phyloP scores from a whole-genome alignment of 1,140 invertebrate genomes.

The Brachystomella parvula region DNA sequence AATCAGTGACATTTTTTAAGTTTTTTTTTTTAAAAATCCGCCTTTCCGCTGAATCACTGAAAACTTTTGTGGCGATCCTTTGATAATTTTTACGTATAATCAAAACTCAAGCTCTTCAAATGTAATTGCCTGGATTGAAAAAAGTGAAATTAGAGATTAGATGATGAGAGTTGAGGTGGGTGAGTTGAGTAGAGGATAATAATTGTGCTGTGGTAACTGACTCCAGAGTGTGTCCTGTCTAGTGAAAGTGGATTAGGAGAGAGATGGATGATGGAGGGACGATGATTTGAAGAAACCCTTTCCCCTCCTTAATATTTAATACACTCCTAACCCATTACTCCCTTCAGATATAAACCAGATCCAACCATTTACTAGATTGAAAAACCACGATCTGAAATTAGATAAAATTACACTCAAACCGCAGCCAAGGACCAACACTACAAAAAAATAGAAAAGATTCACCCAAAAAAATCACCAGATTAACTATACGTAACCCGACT shows the following conservation, averaged over 20 bases:
- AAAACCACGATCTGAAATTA: slow-evolving; percentile 21
- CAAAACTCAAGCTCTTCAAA: not conserved
- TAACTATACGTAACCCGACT: no score
- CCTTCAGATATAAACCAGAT: slow-evolving; percentile 38
- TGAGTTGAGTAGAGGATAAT: not conserved
- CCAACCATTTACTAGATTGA: slow-evolving; percentile 37
- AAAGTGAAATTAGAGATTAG: not conserved
- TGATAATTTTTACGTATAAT: not conserved
- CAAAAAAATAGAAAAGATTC: no score
- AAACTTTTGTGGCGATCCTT: no score
- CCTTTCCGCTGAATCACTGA: no score
- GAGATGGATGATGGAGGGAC: slow-evolving; percentile 12
- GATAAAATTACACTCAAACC: not conserved
- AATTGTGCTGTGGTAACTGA: not conserved
- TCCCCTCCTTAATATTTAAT: slow-evolving; percentile 33
- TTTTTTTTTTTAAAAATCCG: no score
- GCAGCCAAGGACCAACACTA: not conserved
- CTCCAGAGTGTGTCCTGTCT: not conserved
- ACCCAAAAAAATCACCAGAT: no score
- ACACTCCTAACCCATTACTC: slow-evolving; percentile 29
- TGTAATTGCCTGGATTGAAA: not conserved
- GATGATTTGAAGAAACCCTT: slow-evolving; percentile 26
- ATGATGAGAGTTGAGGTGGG: not conserved
- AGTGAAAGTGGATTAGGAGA: slow-evolving; percentile 5
- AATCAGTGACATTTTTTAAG: no score